A percentile compares a stretch with the other conserved stretches of the same genome.
Conservation (phyloP, 1,140 invertebrate species). For the Drosophila orosa region DNA sequence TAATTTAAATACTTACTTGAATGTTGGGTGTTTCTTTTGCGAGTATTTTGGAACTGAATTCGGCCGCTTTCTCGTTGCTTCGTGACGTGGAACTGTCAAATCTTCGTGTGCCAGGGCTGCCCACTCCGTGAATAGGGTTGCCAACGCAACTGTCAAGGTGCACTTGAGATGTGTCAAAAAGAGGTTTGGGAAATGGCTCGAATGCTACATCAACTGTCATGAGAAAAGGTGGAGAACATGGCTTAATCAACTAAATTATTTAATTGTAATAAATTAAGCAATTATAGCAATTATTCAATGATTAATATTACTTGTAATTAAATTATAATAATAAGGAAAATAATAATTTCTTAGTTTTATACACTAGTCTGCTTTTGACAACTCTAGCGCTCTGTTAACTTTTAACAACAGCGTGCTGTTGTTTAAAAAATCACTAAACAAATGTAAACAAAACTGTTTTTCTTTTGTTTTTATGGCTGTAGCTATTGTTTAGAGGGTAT, state of each 20-base stretch:
- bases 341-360: too few species aligned
- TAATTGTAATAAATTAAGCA: not conserved
- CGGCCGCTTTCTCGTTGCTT: conserved; percentile 67
- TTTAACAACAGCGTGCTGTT: not conserved
- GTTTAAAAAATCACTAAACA: conserved; percentile 14
- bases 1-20: conserved; percentile 63
- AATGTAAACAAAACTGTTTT: conserved; percentile 42
- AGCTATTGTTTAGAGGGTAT: not conserved
- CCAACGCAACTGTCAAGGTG: not conserved
- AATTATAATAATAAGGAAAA: too few species aligned
- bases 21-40: conserved; percentile 42
- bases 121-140: conserved; percentile 42
- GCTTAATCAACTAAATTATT: not conserved
- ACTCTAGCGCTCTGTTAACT: conserved; percentile 1
- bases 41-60: conserved; percentile 36
- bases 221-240: not conserved
- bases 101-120: conserved; percentile 55
- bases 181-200: not conserved
- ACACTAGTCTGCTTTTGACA: not conserved
- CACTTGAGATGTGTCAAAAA: not conserved
- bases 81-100: conserved; percentile 76
- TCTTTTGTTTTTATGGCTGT: conserved; percentile 6
- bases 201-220: not conserved
- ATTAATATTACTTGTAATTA: not conserved
- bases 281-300: not conserved